phyloP scores from a whole-genome alignment of 2,888 invertebrate genomes.

The Caenorhabditis macrosperma region DNA sequence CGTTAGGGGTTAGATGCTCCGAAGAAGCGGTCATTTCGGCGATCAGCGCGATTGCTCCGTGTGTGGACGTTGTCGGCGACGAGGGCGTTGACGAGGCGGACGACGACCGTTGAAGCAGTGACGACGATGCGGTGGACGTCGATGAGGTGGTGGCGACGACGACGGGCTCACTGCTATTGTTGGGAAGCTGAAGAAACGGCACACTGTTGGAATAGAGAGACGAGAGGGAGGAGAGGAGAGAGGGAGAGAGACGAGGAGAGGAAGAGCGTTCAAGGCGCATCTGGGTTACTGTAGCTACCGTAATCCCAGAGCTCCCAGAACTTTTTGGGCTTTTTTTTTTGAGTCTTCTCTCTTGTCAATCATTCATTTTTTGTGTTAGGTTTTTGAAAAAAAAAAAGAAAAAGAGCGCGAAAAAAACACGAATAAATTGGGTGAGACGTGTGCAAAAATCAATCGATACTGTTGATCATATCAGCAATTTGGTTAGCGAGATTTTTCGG shows the following conservation, averaged over 20 bases:
- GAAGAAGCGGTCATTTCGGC: slow-evolving; percentile 58
- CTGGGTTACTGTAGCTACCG: background rate
- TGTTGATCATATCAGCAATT: no score
- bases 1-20: slow-evolving; percentile 57
- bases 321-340: no score
- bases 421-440: no score
- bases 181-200: slow-evolving; percentile 39
- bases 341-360: no score
- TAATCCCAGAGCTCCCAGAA: no score
- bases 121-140: slow-evolving; percentile 7
- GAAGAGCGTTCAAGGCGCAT: no score
- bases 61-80: background rate
- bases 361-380: no score
- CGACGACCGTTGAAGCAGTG: background rate
- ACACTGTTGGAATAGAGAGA: slow-evolving; percentile 20
- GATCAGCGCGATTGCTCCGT: slow-evolving; percentile 15
- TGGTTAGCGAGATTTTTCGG: no score
- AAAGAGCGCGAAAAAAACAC: no score
- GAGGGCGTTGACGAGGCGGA: slow-evolving; percentile 6
- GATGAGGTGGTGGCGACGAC: background rate
- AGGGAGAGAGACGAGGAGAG: background rate
- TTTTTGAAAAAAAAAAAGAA: no score
- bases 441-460: no score
- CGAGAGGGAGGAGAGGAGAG: background rate
- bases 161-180: slow-evolving; percentile 1